A percentile compares a stretch with the other conserved stretches of the same genome.
phyloP scores from a whole-genome alignment of 2,113 vertebrate species.

The Cyprinodon brontotheroides region DNA sequence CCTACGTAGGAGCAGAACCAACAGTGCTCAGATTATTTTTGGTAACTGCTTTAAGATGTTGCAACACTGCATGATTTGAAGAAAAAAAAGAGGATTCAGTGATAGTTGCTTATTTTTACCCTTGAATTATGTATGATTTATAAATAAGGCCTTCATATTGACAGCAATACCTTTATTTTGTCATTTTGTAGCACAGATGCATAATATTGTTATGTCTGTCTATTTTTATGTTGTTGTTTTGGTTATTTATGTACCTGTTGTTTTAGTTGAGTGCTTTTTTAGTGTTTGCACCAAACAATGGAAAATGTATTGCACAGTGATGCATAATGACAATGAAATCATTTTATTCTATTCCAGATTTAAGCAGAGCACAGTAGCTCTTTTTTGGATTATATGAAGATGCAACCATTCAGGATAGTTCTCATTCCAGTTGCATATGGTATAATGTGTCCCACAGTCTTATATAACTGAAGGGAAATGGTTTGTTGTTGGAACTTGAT shows the following conservation, averaged over 20 bases:
- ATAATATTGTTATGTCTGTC: too few species aligned
- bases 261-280: too few species aligned
- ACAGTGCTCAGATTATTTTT: conserved; percentile 20
- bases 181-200: too few species aligned
- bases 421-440: conserved; percentile 29
- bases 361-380: conserved; percentile 5
- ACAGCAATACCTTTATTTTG: too few species aligned
- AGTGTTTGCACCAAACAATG: too few species aligned
- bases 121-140: too few species aligned
- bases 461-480: conserved; percentile 63
- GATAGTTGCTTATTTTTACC: background rate
- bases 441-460: conserved; percentile 46
- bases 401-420: conserved; percentile 19
- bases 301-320: too few species aligned
- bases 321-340: too few species aligned
- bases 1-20: conserved; percentile 43
- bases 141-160: too few species aligned
- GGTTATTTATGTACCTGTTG: too few species aligned
- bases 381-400: conserved; percentile 17
- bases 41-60: conserved; percentile 10
- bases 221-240: too few species aligned
- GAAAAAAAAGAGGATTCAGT: background rate
- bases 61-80: background rate
- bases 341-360: background rate
- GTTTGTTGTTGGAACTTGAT: conserved; percentile 60